Evolutionary conservation across 2,113 vertebrate species (phyloP), one percentile per base, ranked within the genome.

Genomic region (Loxodonta africana): DNA sequence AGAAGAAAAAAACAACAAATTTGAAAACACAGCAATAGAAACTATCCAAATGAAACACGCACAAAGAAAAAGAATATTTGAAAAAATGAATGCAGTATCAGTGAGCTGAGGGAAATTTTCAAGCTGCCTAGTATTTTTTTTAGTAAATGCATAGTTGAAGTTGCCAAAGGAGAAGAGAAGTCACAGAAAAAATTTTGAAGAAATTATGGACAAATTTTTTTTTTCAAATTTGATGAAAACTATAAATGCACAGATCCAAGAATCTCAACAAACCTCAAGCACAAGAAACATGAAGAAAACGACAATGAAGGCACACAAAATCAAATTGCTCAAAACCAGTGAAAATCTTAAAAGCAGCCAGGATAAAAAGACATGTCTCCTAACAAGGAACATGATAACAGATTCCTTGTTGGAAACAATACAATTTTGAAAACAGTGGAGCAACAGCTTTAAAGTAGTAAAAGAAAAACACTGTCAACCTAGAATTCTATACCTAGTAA

Each of bases 121-220:
- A 94, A 81, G 53, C 76, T 37, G 17, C 11, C 41, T 81, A 82
- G 37, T 37, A 37, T 37, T 37, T 37, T 37, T 37, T 37, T 37
- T 37, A 37, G 46, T 71, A 88, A 71, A 57, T 51, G 6, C 37
- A 37, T 73, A 88, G 73, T 73, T 37, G 5, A 37, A 82, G 41
- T 62, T 33, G 41, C 53, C 25, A 94, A 48, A 85, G 63, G 12
- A 77, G 60, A 85, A 63, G n/a, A 82, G 67, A 65, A 83, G 57
- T n/a, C 67, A 74, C 67, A 74, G 41, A 69, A 67, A 80, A 83
- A 83, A 41, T 63, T 48, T 53, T 82, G 78, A 94, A 94, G 86
- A 89, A 83, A 83, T 89, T 33, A 94, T 53, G 60, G 57, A 57
- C 44, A 62, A 74, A 7, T 57, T 18, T 30, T 63, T 60, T 82